These are phyloP conservation scores for Danio jaintianensis DNA, from an alignment of 2,797 vertebrate species.

Conservation along the genomic window DNA sequence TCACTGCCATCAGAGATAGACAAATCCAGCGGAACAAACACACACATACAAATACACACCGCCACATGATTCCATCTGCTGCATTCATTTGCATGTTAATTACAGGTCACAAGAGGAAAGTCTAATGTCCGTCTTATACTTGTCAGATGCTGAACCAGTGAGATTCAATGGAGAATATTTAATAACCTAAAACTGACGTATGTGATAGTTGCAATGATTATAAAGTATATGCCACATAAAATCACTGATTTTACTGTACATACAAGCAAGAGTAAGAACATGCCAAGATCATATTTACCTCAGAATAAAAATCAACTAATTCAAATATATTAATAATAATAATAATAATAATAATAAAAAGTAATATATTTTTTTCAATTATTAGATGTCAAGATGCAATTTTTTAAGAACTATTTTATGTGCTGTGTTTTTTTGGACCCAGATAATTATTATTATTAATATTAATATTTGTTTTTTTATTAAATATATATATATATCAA, in stretches of 20 bases:
- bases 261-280: background rate
- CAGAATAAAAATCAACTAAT: background rate
- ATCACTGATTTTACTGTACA: background rate
- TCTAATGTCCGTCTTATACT: constrained; percentile 13
- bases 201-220: background rate
- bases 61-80: background rate
- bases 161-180: constrained; percentile 7
- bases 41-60: background rate
- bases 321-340: too few relatives aligned
- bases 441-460: too few relatives aligned
- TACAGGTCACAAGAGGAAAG: background rate
- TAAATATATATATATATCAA: too few relatives aligned
- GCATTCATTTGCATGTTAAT: constrained; percentile 31
- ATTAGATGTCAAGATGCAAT: too few relatives aligned
- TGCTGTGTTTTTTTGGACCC: too few relatives aligned
- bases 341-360: too few relatives aligned
- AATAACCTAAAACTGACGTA: background rate
- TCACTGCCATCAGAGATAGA: constrained; percentile 30
- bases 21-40: background rate
- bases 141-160: background rate
- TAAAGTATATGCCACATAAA: background rate
- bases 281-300: background rate
- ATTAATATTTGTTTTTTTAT: too few relatives aligned
- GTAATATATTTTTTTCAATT: too few relatives aligned
- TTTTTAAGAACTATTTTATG: too few relatives aligned